Base-by-base conservation (phyloP, 2,113 vertebrate genomes). In the Pedionomus torquatus region DNA sequence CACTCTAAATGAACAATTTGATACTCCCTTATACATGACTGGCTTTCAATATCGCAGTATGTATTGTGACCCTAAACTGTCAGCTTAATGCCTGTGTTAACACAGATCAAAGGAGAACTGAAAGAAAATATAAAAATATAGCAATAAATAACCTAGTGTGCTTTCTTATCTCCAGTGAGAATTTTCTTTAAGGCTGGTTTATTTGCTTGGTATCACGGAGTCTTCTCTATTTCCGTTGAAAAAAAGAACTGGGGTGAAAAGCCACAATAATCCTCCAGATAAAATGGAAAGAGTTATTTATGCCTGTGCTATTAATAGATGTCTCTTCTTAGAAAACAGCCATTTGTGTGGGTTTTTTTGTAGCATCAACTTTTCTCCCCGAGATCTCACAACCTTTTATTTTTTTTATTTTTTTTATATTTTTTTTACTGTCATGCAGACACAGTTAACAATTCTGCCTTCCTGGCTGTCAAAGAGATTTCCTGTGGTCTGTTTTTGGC, bases 271-370 rank as follows among this genome's bases (percentile, higher is more conserved):
- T 89, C 41, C 35, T 82, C 89, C 69, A 95, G 77, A 92, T 87
- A 88, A 81, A 95, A 86, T 82, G 60, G 87, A 95, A 97, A 96
- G 83, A 89, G 85, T 93, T 94, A 95, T 96, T 95, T 97, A 71
- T 92, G 63, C 28, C 37, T 63, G 21, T 82, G 66, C 81, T 97
- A 96, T 97, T 96, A 93, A 95, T 93, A 95, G 86, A 78, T 66
- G 25, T 58, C 41, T 95, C 64, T 95, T 97, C 97, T 89, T 93
- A 97, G 96, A 96, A 97, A 91, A 76, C 5, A 68, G 26, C 51
- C 49, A 87, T 85, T 95, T 93, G 92, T 82, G 87, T 68, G 17
- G 4, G 14, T 76, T 83, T 80, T 64, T 79, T 55, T 70, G 33
- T 52, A 85, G 19, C 70, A 83, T 58, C 44, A 24, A 39, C 76